Evolutionary conservation across 2,888 invertebrate genomes (phyloP).

Genomic region (Cephus rjabovi): DNA sequence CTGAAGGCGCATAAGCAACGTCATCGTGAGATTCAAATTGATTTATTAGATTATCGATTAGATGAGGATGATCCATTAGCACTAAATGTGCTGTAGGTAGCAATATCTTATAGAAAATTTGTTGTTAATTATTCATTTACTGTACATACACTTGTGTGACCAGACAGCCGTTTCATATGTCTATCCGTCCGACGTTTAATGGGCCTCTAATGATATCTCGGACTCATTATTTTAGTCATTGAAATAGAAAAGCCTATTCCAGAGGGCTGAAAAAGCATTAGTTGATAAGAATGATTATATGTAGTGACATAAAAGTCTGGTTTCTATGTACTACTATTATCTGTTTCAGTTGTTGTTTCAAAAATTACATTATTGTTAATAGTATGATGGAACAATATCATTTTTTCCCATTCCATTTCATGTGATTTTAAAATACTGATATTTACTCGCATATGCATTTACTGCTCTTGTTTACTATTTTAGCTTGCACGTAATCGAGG

Average conservation of each 20-base stretch:
- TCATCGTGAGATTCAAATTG: slow-evolving; percentile 43
- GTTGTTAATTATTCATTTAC: background rate
- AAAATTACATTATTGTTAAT: background rate
- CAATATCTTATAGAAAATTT: background rate
- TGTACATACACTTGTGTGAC: background rate
- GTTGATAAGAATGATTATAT: background rate
- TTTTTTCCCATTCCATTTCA: background rate
- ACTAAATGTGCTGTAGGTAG: background rate
- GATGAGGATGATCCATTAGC: slow-evolving; percentile 41
- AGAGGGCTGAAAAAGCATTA: background rate
- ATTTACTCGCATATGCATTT: background rate
- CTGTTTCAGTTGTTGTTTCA: background rate
- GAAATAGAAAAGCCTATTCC: background rate
- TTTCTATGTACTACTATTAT: background rate
- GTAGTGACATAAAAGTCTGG: background rate
- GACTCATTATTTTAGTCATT: background rate
- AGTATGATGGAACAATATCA: background rate
- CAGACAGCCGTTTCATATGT: background rate
- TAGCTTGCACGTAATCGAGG: background rate
- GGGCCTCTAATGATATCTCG: background rate
- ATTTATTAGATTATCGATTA: slow-evolving; percentile 45
- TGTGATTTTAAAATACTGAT: background rate
- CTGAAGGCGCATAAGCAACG: slow-evolving; percentile 49
- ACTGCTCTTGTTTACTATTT: background rate
- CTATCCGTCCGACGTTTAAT: background rate